Base-by-base conservation (phyloP, 2,113 vertebrate genomes). In the Brachyhypopomus occidentalis region DNA sequence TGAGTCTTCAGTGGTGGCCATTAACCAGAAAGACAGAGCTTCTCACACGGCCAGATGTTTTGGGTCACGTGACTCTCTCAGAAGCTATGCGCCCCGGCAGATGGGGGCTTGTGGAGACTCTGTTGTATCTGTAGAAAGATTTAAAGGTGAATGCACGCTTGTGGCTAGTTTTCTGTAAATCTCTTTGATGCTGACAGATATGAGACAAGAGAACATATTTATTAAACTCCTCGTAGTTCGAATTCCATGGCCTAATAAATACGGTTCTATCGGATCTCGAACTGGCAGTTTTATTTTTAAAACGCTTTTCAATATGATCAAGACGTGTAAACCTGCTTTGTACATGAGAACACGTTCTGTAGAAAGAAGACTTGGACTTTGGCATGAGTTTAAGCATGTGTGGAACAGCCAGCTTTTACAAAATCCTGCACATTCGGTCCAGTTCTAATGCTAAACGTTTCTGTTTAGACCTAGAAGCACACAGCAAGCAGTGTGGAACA, bases 1-100 rank as follows among this genome's bases (percentile, higher is more conserved):
- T 63, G 34, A 76, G 59, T 76, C 60, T 76, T 76, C 66, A 70
- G 36, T 70, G 66, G 66, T 70, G 66, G 74, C 74, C 59, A 63
- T 36, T 62, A 58, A 63, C 36, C 60, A 76, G 58, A 76, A 20
- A 38, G 73, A n/a, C 56, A 34, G 55, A 75, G 58, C 59, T 75
- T 5, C 34, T 76, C 16, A 41, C 59, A 25, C 22, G 8, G 59
- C 74, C 74, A 48, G 36, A 76, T 66, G 79, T 66, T 66, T 74
- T 14, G 34, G 20, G 48, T 59, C 62, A 63, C 25, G 55, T 64
- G 20, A 72, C n/a, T 20, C 34, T 11, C 55, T 38, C 27, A 59
- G 52, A 67, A 36, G 34, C 30, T 67, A 11, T 38, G 38, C 41
- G 20, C 36, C 36, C 20, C 16, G 30, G 66, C 66, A 70, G 34